Evolutionary conservation across 2,113 vertebrate species (phyloP), one percentile per base, ranked within the genome.

Genomic region (Pachypanchax playfairii): DNA sequence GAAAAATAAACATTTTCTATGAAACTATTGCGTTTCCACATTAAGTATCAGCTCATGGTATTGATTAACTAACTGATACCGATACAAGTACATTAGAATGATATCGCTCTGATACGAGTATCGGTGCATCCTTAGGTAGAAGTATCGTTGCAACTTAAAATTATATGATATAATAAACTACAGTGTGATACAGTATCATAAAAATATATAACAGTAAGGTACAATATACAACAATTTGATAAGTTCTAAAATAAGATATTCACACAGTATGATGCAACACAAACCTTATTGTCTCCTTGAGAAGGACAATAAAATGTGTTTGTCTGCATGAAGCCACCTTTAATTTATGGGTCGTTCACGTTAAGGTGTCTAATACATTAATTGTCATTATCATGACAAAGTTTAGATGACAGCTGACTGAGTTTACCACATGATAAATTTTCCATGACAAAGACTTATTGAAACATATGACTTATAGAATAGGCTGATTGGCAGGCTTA

Each of bases 401-500:
- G 72, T 65, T 61, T 73, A 78, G 69, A 46, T 54, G 68, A 59
- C 83, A 64, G 42, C 70, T 71, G 74, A 80, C 46, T 65, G 78
- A 85, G 84, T 51, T 50, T 10, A 28, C 38, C 38, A 49, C 36
- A 7, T 51, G 65, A 81, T 78, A 42, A 13, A 80, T 69, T 18
- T 62, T 48, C 35, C 9, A 43, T 60, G 44, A 80, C 79, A 83
- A 85, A 87, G 77, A 64, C 22, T 53, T 51, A 39, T 25, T 52
- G 51, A 25, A 64, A 66, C 8, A 5, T n/a, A 31, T 48, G 14
- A 51, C 50, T 66, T 50, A 12, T 55, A 61, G 79, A n/a, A 62
- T 36, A 69, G 70, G 38, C 73, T 83, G 86, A 88, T 76, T 90
- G 85, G 86, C 85, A 82, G 82, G 73, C 65, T 79, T 75, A 85